Evolutionary conservation across 2,888 invertebrate species (phyloP).

Genomic region (Volucella bombylans): DNA sequence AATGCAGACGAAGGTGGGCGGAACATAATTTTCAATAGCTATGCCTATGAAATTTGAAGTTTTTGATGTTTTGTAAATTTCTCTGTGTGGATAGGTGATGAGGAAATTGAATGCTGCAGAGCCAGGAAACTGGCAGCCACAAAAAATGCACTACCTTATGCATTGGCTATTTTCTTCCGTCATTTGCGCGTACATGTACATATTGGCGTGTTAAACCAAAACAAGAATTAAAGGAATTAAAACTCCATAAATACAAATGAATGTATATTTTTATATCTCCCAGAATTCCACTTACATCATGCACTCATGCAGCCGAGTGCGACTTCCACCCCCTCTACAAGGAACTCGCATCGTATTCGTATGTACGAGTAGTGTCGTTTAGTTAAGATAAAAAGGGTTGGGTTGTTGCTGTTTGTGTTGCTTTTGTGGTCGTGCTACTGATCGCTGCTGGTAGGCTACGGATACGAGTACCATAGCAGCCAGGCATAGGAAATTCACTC

Average conservation of each 20-base stretch:
- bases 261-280: constrained; percentile 28
- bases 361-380: constrained; percentile 29
- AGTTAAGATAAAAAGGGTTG: constrained; percentile 62
- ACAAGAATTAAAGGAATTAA: neutral
- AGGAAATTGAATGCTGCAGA: too few species aligned
- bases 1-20: too few species aligned
- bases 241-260: neutral
- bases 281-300: constrained; percentile 34
- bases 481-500: constrained; percentile 56
- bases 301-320: constrained; percentile 25
- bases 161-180: neutral
- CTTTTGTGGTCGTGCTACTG: constrained; percentile 31
- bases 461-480: constrained; percentile 30
- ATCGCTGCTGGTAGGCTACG: neutral
- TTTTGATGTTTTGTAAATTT: too few species aligned
- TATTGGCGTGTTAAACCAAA: neutral
- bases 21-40: too few species aligned
- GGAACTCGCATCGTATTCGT: constrained; percentile 16
- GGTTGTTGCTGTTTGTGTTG: constrained; percentile 30
- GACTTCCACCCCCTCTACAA: constrained; percentile 38
- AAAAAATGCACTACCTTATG: too few species aligned
- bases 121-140: too few species aligned
- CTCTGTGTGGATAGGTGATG: too few species aligned
- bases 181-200: neutral
- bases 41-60: too few species aligned